phyloP scores from a whole-genome alignment of 64 coral and sea anemone genomes.

The Stylophora pistillata region DNA sequence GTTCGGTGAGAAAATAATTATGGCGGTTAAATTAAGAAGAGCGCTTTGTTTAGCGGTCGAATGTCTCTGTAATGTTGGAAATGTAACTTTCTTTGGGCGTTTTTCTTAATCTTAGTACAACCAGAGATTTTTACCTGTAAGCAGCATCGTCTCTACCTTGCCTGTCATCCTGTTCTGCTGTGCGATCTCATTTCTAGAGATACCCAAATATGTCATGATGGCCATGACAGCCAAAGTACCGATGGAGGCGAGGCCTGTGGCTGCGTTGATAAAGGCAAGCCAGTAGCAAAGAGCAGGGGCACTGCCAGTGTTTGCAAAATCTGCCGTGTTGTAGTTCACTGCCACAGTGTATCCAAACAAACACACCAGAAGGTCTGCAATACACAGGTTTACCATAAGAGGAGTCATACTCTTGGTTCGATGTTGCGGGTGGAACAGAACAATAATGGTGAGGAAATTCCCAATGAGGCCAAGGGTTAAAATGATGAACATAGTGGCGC shows the following conservation, averaged over 20 bases:
- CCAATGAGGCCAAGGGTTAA: slow-evolving; percentile 44
- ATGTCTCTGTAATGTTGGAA: too few species aligned
- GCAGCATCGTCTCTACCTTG: neutral
- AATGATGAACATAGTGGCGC: slow-evolving; percentile 56
- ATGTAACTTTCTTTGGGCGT: neutral
- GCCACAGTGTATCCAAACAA: slow-evolving; percentile 35
- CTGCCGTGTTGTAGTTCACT: slow-evolving; percentile 50
- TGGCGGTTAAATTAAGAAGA: too few species aligned
- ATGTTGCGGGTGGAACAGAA: slow-evolving; percentile 49
- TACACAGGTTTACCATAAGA: slow-evolving; percentile 53
- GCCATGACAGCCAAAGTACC: slow-evolving; percentile 62
- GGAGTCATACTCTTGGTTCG: slow-evolving; percentile 38
- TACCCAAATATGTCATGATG: slow-evolving; percentile 58
- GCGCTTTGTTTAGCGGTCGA: too few species aligned
- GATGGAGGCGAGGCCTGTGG: slow-evolving; percentile 74
- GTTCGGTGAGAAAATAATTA: too few species aligned
- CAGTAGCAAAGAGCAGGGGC: slow-evolving; percentile 45
- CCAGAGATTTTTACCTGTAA: neutral
- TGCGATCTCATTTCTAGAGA: neutral
- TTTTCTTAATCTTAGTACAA: neutral
- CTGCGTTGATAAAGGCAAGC: slow-evolving; percentile 81
- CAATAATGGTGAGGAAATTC: slow-evolving; percentile 35
- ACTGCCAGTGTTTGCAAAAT: slow-evolving; percentile 13
- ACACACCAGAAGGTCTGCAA: slow-evolving; percentile 32
- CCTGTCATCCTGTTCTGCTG: slow-evolving; percentile 4